Evolutionary conservation across 2,888 invertebrate genomes (phyloP).

Genomic region (Dorcus hopei): DNA sequence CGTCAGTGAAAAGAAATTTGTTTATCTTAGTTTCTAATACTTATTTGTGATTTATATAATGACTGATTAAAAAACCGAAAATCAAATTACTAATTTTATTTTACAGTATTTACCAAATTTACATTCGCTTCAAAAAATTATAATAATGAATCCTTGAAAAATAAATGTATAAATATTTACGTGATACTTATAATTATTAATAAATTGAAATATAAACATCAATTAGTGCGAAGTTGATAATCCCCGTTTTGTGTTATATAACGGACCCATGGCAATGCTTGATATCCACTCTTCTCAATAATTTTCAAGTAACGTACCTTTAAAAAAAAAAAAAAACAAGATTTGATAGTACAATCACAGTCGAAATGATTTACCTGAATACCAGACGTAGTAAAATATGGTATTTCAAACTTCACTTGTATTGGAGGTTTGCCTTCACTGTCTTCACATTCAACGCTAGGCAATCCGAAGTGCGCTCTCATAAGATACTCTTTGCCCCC

Average conservation of each 20-base stretch:
- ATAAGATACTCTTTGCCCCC: constrained; percentile 98
- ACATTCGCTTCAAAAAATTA: not conserved
- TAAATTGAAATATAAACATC: constrained; percentile 31
- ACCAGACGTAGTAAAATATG: constrained; percentile 97
- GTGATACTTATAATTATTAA: constrained; percentile 8
- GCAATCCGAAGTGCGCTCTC: constrained; percentile 96
- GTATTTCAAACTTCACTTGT: constrained; percentile 98
- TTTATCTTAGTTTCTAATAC: constrained; percentile 24
- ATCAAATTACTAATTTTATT: constrained; percentile 9
- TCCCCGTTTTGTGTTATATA: constrained; percentile 99
- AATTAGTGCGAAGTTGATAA: constrained; percentile 94
- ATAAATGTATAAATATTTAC: not conserved
- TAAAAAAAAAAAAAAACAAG: constrained; percentile 23
- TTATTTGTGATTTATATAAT: constrained; percentile 30
- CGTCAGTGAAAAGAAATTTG: constrained; percentile 5
- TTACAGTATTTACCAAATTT: constrained; percentile 8
- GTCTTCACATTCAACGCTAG: constrained; percentile 93
- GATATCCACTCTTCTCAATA: constrained; percentile 98
- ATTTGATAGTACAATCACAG: not conserved
- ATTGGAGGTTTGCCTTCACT: constrained; percentile 96
- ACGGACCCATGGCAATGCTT: constrained; percentile 98
- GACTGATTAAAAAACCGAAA: constrained; percentile 27
- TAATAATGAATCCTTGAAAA: no score
- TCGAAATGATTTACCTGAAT: constrained; percentile 72
- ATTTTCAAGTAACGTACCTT: constrained; percentile 88